Conservation (phyloP, 2,113 vertebrate species). For the Tauraco erythrolophus region DNA sequence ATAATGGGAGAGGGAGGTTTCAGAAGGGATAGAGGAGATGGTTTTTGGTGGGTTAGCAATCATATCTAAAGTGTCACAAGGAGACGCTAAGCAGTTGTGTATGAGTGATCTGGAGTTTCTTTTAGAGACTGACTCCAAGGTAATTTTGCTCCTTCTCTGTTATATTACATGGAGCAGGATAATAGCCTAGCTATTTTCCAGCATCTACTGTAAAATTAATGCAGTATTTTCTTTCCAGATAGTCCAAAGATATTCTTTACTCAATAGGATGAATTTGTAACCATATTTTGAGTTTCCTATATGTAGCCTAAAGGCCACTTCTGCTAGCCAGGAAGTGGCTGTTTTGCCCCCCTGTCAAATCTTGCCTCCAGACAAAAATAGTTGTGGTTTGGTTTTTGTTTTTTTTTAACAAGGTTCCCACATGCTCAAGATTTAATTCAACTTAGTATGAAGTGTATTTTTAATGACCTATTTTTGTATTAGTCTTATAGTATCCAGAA, state of each 20-base stretch:
- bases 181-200: background rate
- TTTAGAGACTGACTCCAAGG: background rate
- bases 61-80: background rate
- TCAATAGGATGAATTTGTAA: background rate
- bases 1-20: background rate
- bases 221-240: background rate
- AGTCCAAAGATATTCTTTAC: background rate
- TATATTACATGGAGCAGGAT: background rate
- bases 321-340: background rate
- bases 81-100: background rate
- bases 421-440: background rate
- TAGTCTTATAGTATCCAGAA: background rate
- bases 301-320: background rate
- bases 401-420: background rate
- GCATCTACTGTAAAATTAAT: background rate
- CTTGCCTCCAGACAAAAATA: background rate
- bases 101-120: background rate
- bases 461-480: background rate
- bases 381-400: fast-evolving
- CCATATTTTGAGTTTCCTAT: background rate
- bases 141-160: background rate
- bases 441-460: background rate
- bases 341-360: background rate
- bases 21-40: background rate
- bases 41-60: background rate